Evolutionary conservation across 2,888 invertebrate species (phyloP).

Genomic region (Helobdella robusta): DNA sequence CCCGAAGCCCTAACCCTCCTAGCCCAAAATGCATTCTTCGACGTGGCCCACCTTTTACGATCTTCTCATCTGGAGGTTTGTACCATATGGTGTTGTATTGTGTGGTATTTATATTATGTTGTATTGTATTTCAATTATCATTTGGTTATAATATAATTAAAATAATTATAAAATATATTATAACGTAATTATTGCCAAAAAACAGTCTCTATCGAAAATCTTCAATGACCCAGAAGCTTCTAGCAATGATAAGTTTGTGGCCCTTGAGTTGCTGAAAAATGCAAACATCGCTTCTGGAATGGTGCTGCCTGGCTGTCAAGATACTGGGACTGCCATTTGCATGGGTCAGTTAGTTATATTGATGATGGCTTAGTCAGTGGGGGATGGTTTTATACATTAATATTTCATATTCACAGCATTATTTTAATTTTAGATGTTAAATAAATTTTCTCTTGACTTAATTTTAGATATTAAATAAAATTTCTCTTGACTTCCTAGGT

Average conservation of each 20-base stretch:
- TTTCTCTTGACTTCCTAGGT: neutral
- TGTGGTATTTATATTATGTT: too few species aligned
- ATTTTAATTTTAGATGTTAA: too few species aligned
- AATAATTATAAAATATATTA: neutral
- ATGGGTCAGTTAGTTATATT: conserved; percentile 47
- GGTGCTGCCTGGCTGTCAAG: conserved; percentile 50
- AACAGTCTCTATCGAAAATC: conserved; percentile 48
- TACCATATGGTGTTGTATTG: too few species aligned
- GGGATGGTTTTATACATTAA: too few species aligned
- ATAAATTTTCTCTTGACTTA: too few species aligned
- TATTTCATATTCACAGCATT: too few species aligned
- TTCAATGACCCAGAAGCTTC: conserved; percentile 48
- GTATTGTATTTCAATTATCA: too few species aligned
- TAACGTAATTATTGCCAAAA: neutral
- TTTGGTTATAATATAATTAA: neutral
- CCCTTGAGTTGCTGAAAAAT: conserved; percentile 49
- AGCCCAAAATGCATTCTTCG: conserved; percentile 48
- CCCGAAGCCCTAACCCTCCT: conserved; percentile 46
- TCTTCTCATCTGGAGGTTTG: conserved; percentile 47
- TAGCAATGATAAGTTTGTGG: conserved; percentile 49
- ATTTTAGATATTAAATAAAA: too few species aligned
- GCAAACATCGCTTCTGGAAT: conserved; percentile 49
- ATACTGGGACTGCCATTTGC: conserved; percentile 50
- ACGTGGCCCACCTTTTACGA: conserved; percentile 47
- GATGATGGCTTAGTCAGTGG: too few species aligned